Conservation (phyloP, 2,113 vertebrate genomes). For the Fregata magnificens region DNA sequence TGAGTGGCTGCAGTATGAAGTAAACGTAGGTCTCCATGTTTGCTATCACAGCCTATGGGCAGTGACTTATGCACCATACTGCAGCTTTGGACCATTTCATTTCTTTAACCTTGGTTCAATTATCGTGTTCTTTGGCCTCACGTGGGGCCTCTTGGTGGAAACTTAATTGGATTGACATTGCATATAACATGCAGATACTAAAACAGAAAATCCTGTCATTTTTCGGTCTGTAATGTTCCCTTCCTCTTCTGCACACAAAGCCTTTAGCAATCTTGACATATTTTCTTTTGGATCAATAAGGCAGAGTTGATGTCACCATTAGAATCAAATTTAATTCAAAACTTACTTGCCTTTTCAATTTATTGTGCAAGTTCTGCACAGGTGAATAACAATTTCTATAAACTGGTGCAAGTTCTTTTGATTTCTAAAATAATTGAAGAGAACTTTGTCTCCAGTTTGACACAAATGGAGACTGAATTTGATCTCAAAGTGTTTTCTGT, state of each 20-base stretch:
- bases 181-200: neutral
- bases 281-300: neutral
- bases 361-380: neutral
- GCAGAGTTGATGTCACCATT: neutral
- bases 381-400: neutral
- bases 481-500: constrained; percentile 19
- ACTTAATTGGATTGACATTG: neutral
- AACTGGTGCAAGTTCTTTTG: neutral
- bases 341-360: neutral
- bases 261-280: neutral
- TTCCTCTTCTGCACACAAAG: neutral
- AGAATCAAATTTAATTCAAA: neutral
- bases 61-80: neutral
- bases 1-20: neutral
- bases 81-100: neutral
- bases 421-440: constrained; percentile 21
- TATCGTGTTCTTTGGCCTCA: neutral
- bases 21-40: neutral
- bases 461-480: constrained; percentile 7
- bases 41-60: neutral
- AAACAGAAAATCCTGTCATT: neutral
- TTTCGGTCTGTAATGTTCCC: neutral
- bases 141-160: neutral
- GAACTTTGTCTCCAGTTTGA: neutral
- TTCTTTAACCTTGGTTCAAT: neutral